Conservation (phyloP, 1,140 invertebrate species). For the Pygmarrhopalites habei region DNA sequence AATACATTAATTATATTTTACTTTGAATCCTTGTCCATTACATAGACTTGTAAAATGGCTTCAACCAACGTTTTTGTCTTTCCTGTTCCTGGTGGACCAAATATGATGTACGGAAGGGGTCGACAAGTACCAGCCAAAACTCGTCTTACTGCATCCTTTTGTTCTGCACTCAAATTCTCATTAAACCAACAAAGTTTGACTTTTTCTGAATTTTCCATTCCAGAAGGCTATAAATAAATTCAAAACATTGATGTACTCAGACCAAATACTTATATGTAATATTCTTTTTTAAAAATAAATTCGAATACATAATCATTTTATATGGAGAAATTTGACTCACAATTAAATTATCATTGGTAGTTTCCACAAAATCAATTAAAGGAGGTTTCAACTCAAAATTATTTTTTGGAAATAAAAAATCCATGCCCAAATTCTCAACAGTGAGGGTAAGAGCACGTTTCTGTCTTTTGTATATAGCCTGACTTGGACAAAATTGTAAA, state of each 20-base stretch:
- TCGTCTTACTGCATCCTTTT: constrained; percentile 66
- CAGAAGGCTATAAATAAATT: too few species aligned
- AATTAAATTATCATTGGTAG: constrained; percentile 42
- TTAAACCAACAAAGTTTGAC: constrained; percentile 61
- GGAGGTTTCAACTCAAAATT: constrained; percentile 39
- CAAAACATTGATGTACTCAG: too few species aligned
- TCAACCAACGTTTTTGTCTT: constrained; percentile 82
- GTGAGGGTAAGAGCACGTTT: constrained; percentile 59
- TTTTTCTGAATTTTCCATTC: too few species aligned
- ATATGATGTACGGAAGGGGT: constrained; percentile 80
- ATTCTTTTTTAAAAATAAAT: too few species aligned
- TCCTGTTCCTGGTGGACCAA: too few species aligned
- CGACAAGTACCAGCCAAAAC: constrained; percentile 64
- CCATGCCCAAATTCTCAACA: constrained; percentile 49
- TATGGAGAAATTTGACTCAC: too few species aligned
- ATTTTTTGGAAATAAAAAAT: constrained; percentile 63
- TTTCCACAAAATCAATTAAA: constrained; percentile 52
- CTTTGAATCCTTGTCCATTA: constrained; percentile 54
- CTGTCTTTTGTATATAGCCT: constrained; percentile 52
- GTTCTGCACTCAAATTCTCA: constrained; percentile 61
- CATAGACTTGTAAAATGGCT: constrained; percentile 68
- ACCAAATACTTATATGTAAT: too few species aligned
- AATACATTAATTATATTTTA: too few species aligned
- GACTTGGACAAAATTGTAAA: constrained; percentile 55
- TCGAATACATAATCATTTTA: too few species aligned